Evolutionary conservation across 2,113 vertebrate species (phyloP).

Genomic region (Hippocampus guttulatus): DNA sequence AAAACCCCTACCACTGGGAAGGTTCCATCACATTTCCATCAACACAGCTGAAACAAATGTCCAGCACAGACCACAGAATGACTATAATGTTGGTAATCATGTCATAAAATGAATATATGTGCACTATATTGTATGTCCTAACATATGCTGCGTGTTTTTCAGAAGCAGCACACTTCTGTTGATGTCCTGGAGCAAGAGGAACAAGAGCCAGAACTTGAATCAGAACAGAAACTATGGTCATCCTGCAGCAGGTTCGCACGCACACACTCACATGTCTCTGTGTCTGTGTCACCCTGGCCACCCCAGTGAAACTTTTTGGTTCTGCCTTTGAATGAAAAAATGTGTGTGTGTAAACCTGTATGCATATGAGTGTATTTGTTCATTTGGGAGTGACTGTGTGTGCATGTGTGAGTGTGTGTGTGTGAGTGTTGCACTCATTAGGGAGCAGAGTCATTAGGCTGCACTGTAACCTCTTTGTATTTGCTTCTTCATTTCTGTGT

Average conservation of each 20-base stretch:
- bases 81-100: background rate
- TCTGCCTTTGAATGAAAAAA: no score
- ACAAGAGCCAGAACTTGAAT: background rate
- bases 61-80: background rate
- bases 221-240: slow-evolving; percentile 6
- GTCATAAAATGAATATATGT: background rate
- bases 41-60: no score
- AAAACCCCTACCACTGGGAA: no score
- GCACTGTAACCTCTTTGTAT: background rate
- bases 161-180: background rate
- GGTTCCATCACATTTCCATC: no score
- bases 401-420: background rate
- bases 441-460: background rate
- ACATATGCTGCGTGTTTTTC: background rate
- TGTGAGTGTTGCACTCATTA: slow-evolving; percentile 4
- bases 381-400: background rate
- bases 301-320: no score
- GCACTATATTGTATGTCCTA: background rate
- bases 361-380: background rate
- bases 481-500: background rate
- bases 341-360: background rate
- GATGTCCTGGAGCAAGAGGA: background rate
- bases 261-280: background rate
- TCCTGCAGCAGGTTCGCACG: slow-evolving; percentile 7
- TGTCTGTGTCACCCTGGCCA: no score